phyloP scores from a whole-genome alignment of 1,140 invertebrate genomes.

The Plectus sambesii region DNA sequence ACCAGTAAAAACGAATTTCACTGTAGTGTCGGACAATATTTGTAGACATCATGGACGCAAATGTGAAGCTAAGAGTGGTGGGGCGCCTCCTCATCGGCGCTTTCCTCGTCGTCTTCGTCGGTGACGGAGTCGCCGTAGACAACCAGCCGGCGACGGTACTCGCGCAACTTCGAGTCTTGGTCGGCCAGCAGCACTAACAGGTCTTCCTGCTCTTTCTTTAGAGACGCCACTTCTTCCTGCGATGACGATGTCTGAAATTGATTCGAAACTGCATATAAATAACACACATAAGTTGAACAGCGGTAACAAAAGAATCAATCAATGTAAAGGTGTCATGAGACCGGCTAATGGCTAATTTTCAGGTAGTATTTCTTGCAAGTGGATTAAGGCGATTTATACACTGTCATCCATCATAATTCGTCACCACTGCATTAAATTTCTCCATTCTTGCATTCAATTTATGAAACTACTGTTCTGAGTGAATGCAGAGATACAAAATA shows the following conservation, averaged over 20 bases:
- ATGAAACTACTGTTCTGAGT: no score
- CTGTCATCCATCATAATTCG: no score
- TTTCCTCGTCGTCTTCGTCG: conserved; percentile 30
- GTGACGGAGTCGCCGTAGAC: conserved; percentile 55
- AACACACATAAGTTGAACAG: conserved; percentile 2
- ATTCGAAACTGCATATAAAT: no score
- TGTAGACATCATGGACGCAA: no score
- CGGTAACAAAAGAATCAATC: conserved; percentile 3
- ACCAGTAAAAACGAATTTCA: no score
- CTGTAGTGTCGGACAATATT: no score
- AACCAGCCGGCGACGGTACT: conserved; percentile 60
- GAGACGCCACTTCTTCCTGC: conserved; percentile 56
- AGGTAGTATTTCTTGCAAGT: conserved; percentile 1
- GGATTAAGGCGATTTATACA: conserved; percentile 2
- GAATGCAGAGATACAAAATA: no score
- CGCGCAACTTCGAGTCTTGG: conserved; percentile 62
- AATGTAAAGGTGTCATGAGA: not conserved
- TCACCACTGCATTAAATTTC: no score
- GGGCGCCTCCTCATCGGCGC: no score
- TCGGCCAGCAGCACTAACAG: conserved; percentile 69
- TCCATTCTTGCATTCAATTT: no score
- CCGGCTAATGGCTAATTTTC: not conserved
- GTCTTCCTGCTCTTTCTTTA: conserved; percentile 80
- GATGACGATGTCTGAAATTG: not conserved
- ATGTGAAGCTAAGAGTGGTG: no score